Base-by-base conservation (phyloP, 2,888 invertebrate species). In the Tetragonisca angustula region DNA sequence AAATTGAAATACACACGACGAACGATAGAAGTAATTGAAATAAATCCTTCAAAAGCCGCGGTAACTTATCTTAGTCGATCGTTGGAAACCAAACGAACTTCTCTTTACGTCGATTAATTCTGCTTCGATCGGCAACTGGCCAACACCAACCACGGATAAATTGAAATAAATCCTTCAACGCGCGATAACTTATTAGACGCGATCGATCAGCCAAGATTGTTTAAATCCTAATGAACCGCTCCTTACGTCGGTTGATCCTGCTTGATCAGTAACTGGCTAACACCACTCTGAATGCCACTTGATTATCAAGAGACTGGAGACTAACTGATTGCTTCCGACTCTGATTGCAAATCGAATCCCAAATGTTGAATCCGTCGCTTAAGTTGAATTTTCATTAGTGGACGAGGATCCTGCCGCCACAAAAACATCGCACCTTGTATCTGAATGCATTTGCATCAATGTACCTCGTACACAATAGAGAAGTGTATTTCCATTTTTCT, bases 281-380 rank as follows among this genome's bases (percentile, higher is more conserved):
- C 54, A 56, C 70, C 17, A 54, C 27, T 70, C 52, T 70, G 76
- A 76, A 64, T 76, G 21, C 36, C 27, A 36, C 24, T 62, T 70
- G 70, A 70, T 76, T 76, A 36, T 70, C 50, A 70, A 70, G 70
- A 36, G 36, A 36, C 36, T 62, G 36, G 50, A 24, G 36, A 11
- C 62, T 49, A 67, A 68, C 75, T 64, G 69, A 76, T 76, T 76
- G 62, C 70, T 54, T 43, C 5, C 50, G 43, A 76, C 50, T 70
- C 70, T 70, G 76, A 64, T 62, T 76, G 52, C 43, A 24, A 76
- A 52, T 21, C 70, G 24, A 24, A 64, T 62, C 27, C 24, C 50
- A n/a, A 76, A 61, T 36, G 61, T 50, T 62, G 36, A 76, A 62
- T 36, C 24, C 61, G 3, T 36, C 27, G 3, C n/a, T 65, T 52